phyloP scores from a whole-genome alignment of 1,140 invertebrate genomes.

The Gryllus bimaculatus region DNA sequence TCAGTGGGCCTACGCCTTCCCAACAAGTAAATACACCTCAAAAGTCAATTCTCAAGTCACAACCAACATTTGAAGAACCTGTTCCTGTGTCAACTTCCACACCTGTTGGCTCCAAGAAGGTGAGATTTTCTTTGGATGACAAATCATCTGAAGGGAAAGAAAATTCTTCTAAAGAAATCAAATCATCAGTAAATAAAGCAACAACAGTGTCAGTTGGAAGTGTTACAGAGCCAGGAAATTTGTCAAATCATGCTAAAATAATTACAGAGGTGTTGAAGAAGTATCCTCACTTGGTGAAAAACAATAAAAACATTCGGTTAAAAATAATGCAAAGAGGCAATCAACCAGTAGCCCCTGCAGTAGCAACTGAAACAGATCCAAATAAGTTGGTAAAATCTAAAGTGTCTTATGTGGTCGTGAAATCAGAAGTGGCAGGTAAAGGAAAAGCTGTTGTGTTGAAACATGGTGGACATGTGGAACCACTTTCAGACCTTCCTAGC shows the following conservation, averaged over 20 bases:
- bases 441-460: constrained; percentile 28
- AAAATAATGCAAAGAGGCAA: constrained; percentile 63
- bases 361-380: constrained; percentile 19
- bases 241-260: constrained; percentile 64
- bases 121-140: constrained; percentile 36
- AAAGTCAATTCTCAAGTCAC: constrained; percentile 21
- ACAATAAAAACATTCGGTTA: constrained; percentile 76
- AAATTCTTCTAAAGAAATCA: neutral
- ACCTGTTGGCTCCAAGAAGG: constrained; percentile 34
- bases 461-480: constrained; percentile 33
- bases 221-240: constrained; percentile 16
- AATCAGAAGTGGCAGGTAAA: constrained; percentile 35
- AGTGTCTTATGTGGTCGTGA: constrained; percentile 43
- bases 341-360: constrained; percentile 17
- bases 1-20: neutral
- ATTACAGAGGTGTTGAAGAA: constrained; percentile 78
- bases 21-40: neutral
- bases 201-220: neutral
- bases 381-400: constrained; percentile 25
- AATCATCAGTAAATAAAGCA: neutral
- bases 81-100: constrained; percentile 11
- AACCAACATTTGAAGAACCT: constrained; percentile 11
- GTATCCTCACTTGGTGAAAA: constrained; percentile 75
- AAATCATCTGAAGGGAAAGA: constrained; percentile 33
- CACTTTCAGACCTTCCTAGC: constrained; percentile 2